These are phyloP conservation scores for Ostrea denselamellosa DNA, from an alignment of 1,140 invertebrate species.

Conservation along the genomic window DNA sequence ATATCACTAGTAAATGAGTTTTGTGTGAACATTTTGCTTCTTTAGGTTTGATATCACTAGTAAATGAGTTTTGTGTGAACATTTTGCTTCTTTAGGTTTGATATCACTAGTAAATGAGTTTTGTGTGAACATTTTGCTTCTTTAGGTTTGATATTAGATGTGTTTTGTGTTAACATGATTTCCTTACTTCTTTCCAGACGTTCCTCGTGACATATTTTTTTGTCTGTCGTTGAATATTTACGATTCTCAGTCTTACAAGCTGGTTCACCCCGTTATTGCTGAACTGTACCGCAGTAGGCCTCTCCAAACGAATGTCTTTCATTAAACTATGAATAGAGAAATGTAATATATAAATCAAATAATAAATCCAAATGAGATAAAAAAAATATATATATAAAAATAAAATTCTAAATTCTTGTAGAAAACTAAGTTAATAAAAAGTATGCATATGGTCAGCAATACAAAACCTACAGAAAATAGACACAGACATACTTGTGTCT, in stretches of 20 bases:
- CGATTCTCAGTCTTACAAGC: slow-evolving; percentile 43
- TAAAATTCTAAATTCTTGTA: too few relatives aligned
- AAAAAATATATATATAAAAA: too few relatives aligned
- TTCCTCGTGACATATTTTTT: background rate
- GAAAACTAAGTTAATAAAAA: too few relatives aligned
- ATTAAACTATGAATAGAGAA: slow-evolving; percentile 21
- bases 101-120: too few relatives aligned
- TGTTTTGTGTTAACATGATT: background rate
- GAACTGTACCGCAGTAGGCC: slow-evolving; percentile 42
- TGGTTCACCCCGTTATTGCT: slow-evolving; percentile 50
- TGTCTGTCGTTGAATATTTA: slow-evolving; percentile 45
- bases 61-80: too few relatives aligned
- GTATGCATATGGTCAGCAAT: too few relatives aligned
- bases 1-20: too few relatives aligned
- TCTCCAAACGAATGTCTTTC: slow-evolving; percentile 30
- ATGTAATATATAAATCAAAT: background rate
- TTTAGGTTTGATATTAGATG: too few relatives aligned
- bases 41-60: background rate
- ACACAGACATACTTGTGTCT: too few relatives aligned
- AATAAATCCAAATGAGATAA: too few relatives aligned
- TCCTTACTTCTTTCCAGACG: slow-evolving; percentile 49
- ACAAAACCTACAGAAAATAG: too few relatives aligned
- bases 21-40: background rate
- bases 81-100: slow-evolving; percentile 46
- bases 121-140: too few relatives aligned